Base-by-base conservation (phyloP, 2,113 vertebrate species). In the Lipotes vexillifer region DNA sequence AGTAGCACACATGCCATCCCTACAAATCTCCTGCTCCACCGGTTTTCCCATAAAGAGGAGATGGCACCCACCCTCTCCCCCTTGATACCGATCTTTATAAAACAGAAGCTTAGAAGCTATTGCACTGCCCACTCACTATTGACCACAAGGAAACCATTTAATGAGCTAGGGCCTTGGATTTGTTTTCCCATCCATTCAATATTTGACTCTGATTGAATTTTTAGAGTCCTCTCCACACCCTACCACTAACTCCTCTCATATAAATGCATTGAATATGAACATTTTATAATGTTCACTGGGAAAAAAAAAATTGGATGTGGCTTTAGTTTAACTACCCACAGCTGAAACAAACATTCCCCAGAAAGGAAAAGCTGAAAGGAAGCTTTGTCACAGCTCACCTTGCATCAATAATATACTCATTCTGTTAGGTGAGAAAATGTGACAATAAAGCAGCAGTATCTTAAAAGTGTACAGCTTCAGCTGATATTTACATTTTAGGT, bases 201-300 rank as follows among this genome's bases (percentile, higher is more conserved):
- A 89, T 36, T 38, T 88, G 29, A 96, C 36, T 96, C 57, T 84
- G 88, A 89, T 14, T 93, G 65, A 90, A 55, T 74, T 82, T 92
- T 81, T 36, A 90, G 49, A 85, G 41, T 72, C 82, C 36, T 11
- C n/a, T 31, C 72, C 66, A 69, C 41, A 68, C 68, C 15, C 66
- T n/a, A 81, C 57, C 25, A 12, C 44, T 81, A 85, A 31, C 17
- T 33, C 31, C 38, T 52, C 46, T 80, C 87, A 94, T 29, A 33
- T 41, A 78, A 78, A 78, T 68, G 2, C n/a, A 69, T 0, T 61
- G 12, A 77, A 77, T 88, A 21, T 36, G 41, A 71, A 69, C 61
- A 77, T 69, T 88, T 84, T 95, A 69, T 29, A 88, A 17, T 41
- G 23, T 92, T 23, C 44, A 85, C 21, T 25, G 29, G 7, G 1